A percentile compares a stretch with the other conserved stretches of the same genome.
phyloP scores from a whole-genome alignment of 2,113 vertebrate genomes.

The Ranitomeya variabilis region DNA sequence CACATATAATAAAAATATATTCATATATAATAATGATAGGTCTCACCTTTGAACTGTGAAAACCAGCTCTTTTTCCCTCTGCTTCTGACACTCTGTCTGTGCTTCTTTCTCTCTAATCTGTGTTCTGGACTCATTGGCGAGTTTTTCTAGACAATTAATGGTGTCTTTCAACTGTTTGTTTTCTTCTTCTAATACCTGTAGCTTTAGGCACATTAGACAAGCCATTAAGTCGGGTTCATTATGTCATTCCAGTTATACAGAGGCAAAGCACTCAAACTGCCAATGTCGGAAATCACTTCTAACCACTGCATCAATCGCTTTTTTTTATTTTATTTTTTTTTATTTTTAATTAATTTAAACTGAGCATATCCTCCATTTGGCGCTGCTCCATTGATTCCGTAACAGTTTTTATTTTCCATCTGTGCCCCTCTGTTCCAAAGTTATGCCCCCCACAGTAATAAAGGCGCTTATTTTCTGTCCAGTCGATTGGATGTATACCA shows the following conservation, averaged over 20 bases:
- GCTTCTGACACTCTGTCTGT: constrained; percentile 80
- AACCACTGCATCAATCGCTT: too few species aligned
- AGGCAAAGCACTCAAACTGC: background rate
- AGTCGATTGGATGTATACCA: too few species aligned
- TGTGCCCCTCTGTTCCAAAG: too few species aligned
- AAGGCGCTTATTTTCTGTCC: too few species aligned
- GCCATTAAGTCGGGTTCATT: background rate
- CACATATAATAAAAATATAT: background rate
- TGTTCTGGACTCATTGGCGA: constrained; percentile 72
- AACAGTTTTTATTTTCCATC: too few species aligned
- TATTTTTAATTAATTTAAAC: too few species aligned
- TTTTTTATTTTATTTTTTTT: too few species aligned
- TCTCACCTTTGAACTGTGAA: constrained; percentile 89
- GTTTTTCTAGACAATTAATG: constrained; percentile 73
- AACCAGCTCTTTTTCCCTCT: constrained; percentile 87
- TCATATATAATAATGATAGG: too few species aligned
- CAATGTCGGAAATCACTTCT: background rate
- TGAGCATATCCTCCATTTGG: too few species aligned
- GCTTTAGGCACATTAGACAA: constrained; percentile 72
- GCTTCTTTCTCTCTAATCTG: constrained; percentile 81
- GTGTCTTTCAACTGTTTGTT: constrained; percentile 78
- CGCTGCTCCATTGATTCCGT: too few species aligned
- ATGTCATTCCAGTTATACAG: background rate
- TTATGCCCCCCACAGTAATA: too few species aligned
- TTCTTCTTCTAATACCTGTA: constrained; percentile 81